Conservation (phyloP, 1,140 invertebrate species). For the Orchestia grillus region DNA sequence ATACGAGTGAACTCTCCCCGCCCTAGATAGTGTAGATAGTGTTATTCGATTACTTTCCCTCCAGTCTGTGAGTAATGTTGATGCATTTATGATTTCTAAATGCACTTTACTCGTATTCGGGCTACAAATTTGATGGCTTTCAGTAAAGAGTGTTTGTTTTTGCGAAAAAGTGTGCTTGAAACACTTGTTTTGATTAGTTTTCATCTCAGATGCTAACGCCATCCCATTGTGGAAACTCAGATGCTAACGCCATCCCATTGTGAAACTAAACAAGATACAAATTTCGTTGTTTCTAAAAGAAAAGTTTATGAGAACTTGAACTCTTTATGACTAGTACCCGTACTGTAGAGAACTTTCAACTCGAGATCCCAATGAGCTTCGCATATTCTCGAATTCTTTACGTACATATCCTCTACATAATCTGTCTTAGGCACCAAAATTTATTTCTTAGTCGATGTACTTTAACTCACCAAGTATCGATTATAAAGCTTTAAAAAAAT, state of each 20-base stretch:
- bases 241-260: not conserved
- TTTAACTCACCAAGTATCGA: not conserved
- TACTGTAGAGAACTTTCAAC: not conserved
- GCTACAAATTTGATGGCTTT: not conserved
- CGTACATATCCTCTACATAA: not conserved
- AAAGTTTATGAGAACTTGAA: conserved; percentile 21
- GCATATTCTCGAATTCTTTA: not conserved
- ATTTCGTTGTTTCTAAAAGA: not conserved
- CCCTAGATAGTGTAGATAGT: not conserved
- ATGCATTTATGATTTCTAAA: not conserved
- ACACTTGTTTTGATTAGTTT: not conserved
- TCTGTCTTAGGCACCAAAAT: not conserved
- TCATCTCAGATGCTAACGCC: not conserved
- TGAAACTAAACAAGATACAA: not conserved
- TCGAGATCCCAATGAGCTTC: not conserved
- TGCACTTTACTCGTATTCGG: not conserved
- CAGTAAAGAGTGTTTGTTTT: not conserved
- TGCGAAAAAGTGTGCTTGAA: not conserved
- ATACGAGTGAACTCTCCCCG: not conserved
- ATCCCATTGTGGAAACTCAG: not conserved
- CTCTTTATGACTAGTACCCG: conserved; percentile 46
- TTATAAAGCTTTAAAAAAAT: not conserved
- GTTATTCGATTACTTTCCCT: not conserved
- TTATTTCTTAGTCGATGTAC: not conserved
- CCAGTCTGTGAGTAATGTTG: not conserved